Percentiles rank a stretch among this genome's conserved stretches.
Conservation (phyloP, 30 jellyfish, hydroid and myxozoan species). For the Turritopsis dohrnii region DNA sequence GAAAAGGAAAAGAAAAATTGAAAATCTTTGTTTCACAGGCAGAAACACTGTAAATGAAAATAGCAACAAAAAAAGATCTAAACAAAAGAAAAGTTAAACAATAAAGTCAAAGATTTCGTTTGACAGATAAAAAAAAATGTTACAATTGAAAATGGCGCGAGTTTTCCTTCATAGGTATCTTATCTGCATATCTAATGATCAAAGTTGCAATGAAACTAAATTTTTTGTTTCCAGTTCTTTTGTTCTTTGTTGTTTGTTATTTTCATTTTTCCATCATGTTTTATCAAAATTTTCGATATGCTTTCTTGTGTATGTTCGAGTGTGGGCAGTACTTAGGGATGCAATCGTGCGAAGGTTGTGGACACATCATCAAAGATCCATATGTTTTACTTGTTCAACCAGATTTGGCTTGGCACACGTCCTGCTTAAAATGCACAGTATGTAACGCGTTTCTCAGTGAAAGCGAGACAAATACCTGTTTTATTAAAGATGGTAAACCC, state of each 20-base stretch:
- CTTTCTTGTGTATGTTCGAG: not conserved
- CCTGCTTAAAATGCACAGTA: not conserved
- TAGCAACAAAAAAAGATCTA: not conserved
- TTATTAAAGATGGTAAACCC: not conserved
- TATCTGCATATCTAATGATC: not conserved
- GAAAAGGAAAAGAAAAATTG: no score
- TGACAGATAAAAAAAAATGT: not conserved
- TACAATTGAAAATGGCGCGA: not conserved
- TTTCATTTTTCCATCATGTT: no score
- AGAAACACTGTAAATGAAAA: not conserved
- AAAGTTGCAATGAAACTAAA: not conserved
- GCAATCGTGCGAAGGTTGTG: not conserved
- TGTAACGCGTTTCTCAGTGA: not conserved
- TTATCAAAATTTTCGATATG: no score
- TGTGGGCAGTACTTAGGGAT: not conserved
- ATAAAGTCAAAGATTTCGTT: not conserved
- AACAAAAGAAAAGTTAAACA: no score
- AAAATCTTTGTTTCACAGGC: no score
- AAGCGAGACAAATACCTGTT: not conserved
- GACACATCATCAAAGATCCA: not conserved
- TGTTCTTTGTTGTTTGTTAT: not conserved
- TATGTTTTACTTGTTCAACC: not conserved
- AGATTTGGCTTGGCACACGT: not conserved
- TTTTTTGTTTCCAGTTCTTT: not conserved
- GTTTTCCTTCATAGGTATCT: not conserved